Evolutionary conservation across 2,113 vertebrate species (phyloP).

Genomic region (Silurus meridionalis): DNA sequence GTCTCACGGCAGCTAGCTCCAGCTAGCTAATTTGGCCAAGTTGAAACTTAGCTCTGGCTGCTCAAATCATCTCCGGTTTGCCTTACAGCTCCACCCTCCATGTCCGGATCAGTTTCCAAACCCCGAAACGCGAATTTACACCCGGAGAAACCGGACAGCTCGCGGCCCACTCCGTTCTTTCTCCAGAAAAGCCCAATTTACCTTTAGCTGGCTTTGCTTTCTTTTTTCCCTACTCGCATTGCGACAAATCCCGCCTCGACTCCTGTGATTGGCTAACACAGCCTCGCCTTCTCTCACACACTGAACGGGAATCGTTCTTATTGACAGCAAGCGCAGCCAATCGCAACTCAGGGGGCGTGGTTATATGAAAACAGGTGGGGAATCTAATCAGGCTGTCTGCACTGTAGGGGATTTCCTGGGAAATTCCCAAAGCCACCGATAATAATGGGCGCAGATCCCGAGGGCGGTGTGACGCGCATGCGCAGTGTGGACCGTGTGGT

Average conservation of each 20-base stretch:
- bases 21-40: not conserved
- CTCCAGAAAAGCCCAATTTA: conserved; percentile 51
- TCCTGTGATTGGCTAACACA: not conserved
- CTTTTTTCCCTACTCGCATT: conserved; percentile 7
- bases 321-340: not conserved
- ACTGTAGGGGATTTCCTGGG: conserved; percentile 58
- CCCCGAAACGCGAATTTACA: not conserved
- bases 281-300: not conserved
- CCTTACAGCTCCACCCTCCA: conserved; percentile 1
- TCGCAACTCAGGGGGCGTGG: not conserved
- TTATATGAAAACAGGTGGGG: not conserved
- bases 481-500: conserved; percentile 2
- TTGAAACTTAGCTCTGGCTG: not conserved
- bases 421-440: conserved; percentile 60
- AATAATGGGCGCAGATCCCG: conserved; percentile 44
- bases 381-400: not conserved
- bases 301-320: no score
- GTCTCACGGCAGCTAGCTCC: not conserved
- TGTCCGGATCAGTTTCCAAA: conserved; percentile 26
- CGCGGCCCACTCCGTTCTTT: conserved; percentile 11
- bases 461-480: conserved; percentile 43
- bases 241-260: not conserved
- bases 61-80: not conserved
- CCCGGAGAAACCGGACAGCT: not conserved
- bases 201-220: not conserved